Conservation (phyloP, 2,888 invertebrate genomes). For the Salticus scenicus region DNA sequence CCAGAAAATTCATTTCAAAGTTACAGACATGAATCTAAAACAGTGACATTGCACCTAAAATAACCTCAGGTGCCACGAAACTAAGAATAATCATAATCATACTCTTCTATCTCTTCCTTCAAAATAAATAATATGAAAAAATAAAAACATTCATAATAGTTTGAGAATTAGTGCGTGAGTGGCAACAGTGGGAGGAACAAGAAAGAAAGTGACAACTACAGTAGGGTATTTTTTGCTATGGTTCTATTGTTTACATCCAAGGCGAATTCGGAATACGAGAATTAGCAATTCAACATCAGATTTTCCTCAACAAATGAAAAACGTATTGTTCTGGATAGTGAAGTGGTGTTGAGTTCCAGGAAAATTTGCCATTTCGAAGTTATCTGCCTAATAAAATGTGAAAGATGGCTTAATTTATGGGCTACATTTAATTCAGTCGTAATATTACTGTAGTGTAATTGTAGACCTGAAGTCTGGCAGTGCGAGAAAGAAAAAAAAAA, state of each 20-base stretch:
- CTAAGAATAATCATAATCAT: constrained; percentile 1
- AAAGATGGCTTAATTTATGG: neutral
- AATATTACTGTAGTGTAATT: no score
- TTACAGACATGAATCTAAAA: neutral
- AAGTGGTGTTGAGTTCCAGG: neutral
- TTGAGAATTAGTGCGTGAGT: constrained; percentile 19
- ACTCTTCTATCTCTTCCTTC: neutral
- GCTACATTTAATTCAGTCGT: neutral
- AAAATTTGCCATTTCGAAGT: neutral
- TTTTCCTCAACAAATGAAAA: constrained; percentile 5
- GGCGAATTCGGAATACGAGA: constrained; percentile 36
- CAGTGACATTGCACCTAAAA: neutral
- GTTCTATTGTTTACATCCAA: constrained; percentile 43
- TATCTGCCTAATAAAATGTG: neutral
- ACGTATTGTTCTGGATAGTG: neutral
- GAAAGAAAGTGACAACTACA: constrained; percentile 12
- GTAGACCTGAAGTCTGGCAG: no score
- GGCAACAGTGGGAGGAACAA: constrained; percentile 11
- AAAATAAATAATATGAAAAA: neutral
- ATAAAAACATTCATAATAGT: neutral
- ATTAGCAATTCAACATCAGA: constrained; percentile 45
- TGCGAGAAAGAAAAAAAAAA: no score
- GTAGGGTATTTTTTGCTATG: neutral
- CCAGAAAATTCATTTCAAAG: no score
- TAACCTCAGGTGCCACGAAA: neutral